These are phyloP conservation scores for Phalacrocorax carbo DNA, from an alignment of 2,113 vertebrate genomes.

Conservation along the genomic window DNA sequence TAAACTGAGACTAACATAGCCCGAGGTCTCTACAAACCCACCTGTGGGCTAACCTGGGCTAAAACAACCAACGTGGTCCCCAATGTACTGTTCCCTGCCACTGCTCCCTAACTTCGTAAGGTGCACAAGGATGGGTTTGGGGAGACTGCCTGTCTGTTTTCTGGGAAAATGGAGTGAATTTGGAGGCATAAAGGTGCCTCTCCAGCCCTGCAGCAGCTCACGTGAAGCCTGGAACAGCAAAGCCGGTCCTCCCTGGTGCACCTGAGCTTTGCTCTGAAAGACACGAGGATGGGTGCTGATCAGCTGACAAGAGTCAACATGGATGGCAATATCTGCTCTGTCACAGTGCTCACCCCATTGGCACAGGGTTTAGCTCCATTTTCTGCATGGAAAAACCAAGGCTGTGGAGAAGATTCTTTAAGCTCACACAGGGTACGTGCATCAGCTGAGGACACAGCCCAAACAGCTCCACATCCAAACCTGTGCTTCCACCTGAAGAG, in stretches of 20 bases:
- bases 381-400: not conserved
- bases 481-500: not conserved
- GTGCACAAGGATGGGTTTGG: not conserved
- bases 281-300: rapidly evolving
- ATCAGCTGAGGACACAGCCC: not conserved
- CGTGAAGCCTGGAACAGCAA: not conserved
- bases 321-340: not conserved
- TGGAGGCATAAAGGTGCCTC: not conserved
- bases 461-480: not conserved
- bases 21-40: not conserved
- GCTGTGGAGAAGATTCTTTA: not conserved
- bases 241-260: not conserved
- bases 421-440: not conserved
- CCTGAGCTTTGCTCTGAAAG: not conserved
- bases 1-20: not conserved
- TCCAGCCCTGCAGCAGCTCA: not conserved
- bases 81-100: not conserved
- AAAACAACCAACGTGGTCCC: not conserved
- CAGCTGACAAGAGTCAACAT: not conserved
- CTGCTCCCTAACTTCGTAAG: not conserved
- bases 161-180: not conserved
- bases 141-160: not conserved
- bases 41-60: not conserved
- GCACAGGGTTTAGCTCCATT: not conserved
- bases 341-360: rapidly evolving